Evolutionary conservation across 2,888 invertebrate species (phyloP).

Genomic region (Platycheirus albimanus): DNA sequence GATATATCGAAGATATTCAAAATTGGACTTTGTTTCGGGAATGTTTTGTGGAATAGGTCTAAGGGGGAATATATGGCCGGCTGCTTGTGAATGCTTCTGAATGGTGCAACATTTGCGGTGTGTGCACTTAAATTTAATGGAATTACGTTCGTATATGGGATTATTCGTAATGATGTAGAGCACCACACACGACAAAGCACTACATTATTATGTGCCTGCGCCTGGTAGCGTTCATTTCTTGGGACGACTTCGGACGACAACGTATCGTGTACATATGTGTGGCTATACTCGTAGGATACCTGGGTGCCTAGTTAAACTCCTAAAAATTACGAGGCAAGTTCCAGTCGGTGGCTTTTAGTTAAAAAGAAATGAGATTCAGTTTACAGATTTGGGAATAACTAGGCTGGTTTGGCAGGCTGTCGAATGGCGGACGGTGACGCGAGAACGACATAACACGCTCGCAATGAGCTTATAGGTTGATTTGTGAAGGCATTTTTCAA

Average conservation of each 20-base stretch:
- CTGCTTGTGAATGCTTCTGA: slow-evolving; percentile 55
- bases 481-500: slow-evolving; percentile 55
- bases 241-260: slow-evolving; percentile 8
- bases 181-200: slow-evolving; percentile 27
- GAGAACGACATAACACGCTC: background rate
- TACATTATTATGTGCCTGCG: background rate
- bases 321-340: slow-evolving; percentile 66
- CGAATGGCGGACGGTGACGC: too few species aligned
- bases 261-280: background rate
- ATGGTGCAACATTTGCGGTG: slow-evolving; percentile 66
- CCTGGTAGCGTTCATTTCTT: slow-evolving; percentile 18
- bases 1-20: slow-evolving; percentile 44
- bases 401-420: slow-evolving; percentile 25
- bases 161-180: slow-evolving; percentile 72
- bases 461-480: slow-evolving; percentile 29
- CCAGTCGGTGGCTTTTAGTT: slow-evolving; percentile 45
- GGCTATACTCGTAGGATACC: background rate
- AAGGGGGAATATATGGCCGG: slow-evolving; percentile 18
- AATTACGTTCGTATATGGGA: slow-evolving; percentile 62
- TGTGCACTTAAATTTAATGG: slow-evolving; percentile 75
- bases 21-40: slow-evolving; percentile 41
- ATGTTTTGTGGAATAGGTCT: slow-evolving; percentile 17
- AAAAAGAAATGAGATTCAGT: slow-evolving; percentile 60
- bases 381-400: slow-evolving; percentile 63
- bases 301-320: slow-evolving; percentile 60